Percentiles rank a stretch among this genome's conserved stretches.
Evolutionary conservation across 2,888 invertebrate genomes (phyloP).

Genomic region (Ypsolopha scabrella): DNA sequence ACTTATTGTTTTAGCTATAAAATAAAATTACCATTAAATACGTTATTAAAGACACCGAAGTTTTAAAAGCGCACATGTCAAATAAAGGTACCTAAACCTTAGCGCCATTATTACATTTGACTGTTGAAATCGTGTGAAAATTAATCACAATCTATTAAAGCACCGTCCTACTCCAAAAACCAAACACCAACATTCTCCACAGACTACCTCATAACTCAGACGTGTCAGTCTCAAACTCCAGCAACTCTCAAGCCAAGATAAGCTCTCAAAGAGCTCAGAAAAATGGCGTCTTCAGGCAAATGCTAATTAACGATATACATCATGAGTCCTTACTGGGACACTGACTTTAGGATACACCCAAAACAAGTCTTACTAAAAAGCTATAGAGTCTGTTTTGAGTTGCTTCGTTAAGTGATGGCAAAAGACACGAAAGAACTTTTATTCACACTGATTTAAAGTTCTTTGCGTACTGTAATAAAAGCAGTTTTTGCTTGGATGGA

Average conservation of each 20-base stretch:
- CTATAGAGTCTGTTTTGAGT: not conserved
- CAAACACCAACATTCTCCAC: not conserved
- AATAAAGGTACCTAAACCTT: no score
- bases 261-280: slow-evolving; percentile 7
- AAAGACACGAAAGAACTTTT: not conserved
- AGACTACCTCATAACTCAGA: not conserved
- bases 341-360: not conserved
- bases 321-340: slow-evolving; percentile 9
- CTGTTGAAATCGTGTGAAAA: no score
- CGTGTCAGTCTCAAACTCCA: not conserved
- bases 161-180: no score
- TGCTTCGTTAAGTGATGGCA: not conserved
- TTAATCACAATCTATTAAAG: no score
- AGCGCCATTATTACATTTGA: no score
- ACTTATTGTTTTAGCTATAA: no score
- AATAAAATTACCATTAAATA: no score
- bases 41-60: no score
- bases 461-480: not conserved
- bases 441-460: not conserved
- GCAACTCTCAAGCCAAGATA: not conserved
- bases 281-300: slow-evolving; percentile 10
- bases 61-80: no score
- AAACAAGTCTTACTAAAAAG: not conserved
- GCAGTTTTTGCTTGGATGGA: not conserved
- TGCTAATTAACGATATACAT: slow-evolving; percentile 19